Evolutionary conservation across 1,140 invertebrate genomes (phyloP), one percentile per base, ranked within the genome.

Genomic region (Anadara kagoshimensis): DNA sequence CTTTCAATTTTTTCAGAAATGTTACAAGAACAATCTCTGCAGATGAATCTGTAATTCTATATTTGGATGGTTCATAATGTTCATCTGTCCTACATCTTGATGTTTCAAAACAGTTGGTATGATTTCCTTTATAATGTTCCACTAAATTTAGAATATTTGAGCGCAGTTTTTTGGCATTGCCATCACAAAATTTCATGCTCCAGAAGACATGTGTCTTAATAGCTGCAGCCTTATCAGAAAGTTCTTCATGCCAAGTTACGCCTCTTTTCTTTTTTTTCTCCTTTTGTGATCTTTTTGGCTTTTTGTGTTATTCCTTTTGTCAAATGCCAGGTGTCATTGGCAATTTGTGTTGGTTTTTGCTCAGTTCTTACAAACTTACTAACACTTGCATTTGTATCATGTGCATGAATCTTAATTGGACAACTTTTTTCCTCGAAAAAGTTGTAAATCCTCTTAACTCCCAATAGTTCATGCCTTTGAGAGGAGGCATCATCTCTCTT

Each of bases 251-350:
- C 4, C 2, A 56, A n/a, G n/a, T n/a, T n/a, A n/a, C n/a, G n/a
- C n/a, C n/a, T n/a, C n/a, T n/a, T n/a, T n/a, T n/a, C n/a, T 24
- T 64, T 69, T 22, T 69, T 20, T 1, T 41, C 5, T 24, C 66
- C 56, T 18, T n/a, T 29, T 44, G 49, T 43, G 7, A 69, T 36
- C 24, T 69, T 59, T 36, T 8, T 69, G 14, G 47, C 20, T 58
- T 58, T 45, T 16, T 41, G n/a, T 36, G 14, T 58, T 18, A 69
- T 49, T 45, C 54, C 66, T 26, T 69, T 69, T 16, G 43, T 29
- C 12, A 51, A 54, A 44, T 70, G 57, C 58, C 68, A 62, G 20
- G 68, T 70, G 43, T 70, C 68, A 24, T 62, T 69, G n/a, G 47
- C 58, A 54, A 62, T 70, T 47, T 22, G 43, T 18, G 63, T 59